Conservation (phyloP, 1,140 invertebrate species). For the Cyrtorhinus lividipennis region DNA sequence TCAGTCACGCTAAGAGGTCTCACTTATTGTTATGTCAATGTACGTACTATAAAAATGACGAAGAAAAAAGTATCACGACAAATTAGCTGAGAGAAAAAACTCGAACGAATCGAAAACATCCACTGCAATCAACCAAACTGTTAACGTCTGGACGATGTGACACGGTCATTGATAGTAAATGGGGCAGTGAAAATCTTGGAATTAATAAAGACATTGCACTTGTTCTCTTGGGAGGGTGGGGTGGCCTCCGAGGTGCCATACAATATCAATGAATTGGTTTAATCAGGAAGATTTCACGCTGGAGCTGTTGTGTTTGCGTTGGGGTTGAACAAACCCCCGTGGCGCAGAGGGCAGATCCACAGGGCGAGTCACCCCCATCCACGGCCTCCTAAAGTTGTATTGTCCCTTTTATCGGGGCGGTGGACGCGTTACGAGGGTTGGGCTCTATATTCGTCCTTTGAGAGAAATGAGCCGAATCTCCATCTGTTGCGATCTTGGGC, state of each 20-base stretch:
- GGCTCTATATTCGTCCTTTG: no score
- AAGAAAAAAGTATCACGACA: no score
- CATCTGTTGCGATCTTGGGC: conserved; percentile 6
- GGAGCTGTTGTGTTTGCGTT: conserved; percentile 1
- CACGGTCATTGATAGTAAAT: not conserved
- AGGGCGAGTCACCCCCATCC: no score
- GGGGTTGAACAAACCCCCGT: not conserved
- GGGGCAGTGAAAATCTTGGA: not conserved
- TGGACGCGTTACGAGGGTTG: no score
- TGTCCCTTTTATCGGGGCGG: not conserved
- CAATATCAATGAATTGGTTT: conserved; percentile 10
- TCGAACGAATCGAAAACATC: no score
- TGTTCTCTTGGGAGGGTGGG: not conserved
- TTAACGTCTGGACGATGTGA: not conserved
- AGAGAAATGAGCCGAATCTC: conserved; percentile 5
- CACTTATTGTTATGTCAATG: no score
- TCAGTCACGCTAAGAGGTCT: no score
- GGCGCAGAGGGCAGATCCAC: no score
- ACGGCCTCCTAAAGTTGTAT: no score
- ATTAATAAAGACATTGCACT: conserved; percentile 8
- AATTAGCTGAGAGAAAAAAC: no score
- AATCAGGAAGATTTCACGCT: conserved; percentile 7
- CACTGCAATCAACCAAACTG: not conserved
- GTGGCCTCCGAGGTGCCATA: not conserved
- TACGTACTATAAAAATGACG: no score